Base-by-base conservation (phyloP, 2,797 vertebrate genomes). In the Phataginus tricuspis region DNA sequence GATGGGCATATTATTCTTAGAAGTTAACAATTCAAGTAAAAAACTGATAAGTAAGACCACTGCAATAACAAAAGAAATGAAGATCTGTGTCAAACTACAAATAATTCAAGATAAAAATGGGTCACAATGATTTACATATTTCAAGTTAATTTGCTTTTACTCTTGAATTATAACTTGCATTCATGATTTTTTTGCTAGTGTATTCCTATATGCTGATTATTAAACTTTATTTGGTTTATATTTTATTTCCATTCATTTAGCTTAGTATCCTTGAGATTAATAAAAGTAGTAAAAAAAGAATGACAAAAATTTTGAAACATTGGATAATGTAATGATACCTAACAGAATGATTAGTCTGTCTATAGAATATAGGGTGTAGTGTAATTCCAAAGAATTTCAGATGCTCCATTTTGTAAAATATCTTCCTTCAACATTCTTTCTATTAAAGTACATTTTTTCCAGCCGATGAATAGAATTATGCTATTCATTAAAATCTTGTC, bases 31-130 rank as follows among this genome's bases (percentile, higher is more conserved):
- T 61, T 89, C 39, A 93, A 94, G 49, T 79, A 34, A 71, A 93
- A 90, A 95, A 84, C 72, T 55, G 51, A 92, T 93, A 85, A 82
- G 84, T 74, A 79, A 74, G n/a, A 75, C 4, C 1, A 57, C 45
- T 15, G 90, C 87, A 68, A 53, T 78, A 87, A 55, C 7, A 3
- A 64, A 72, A 75, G 3, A 68, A 79, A 25, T 42, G 11, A 85
- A 74, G 8, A 86, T 90, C 51, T 90, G 3, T 90, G 39, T 94
- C 51, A 84, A 95, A 64, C 13, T 31, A 78, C 25, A 91, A 93
- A 90, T 87, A 92, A 87, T 74, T 72, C 55, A 87, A 78, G 16
- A 9, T 90, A 68, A 94, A 96, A 93, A 69, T 88, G 21, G 66
- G 57, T 92, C 39, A 84, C 13, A 86, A 75, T 23, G 8, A 91